Evolutionary conservation across 2,888 invertebrate genomes (phyloP), one percentile per base, ranked within the genome.

Genomic region (Lacanobia oleracea): DNA sequence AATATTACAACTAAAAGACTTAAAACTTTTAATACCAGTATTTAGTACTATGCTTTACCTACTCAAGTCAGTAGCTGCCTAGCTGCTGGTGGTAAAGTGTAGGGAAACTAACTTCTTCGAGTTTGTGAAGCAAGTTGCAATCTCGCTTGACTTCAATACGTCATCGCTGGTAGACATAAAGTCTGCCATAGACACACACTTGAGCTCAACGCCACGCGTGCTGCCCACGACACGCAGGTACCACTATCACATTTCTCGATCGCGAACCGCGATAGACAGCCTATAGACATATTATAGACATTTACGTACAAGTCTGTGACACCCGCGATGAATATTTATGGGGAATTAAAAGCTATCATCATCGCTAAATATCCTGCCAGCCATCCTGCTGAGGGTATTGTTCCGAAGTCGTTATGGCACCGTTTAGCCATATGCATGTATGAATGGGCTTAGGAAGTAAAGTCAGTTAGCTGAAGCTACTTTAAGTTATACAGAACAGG

Each of bases 241-340:
- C n/a, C 21, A 37, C 53, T 61, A 60, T 40, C 53, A 40, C n/a
- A 54, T 33, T 54, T 57, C 18, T 27, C 40, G 16, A 59, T 60
- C 66, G 45, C 59, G 59, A 75, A 59, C 54, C 59, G 45, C 59
- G 62, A 75, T 48, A 77, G 63, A 61, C 65, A 40, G n/a, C n/a
- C 51, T 57, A 60, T 67, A 66, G 54, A 66, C 62, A n/a, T n/a
- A n/a, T n/a, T n/a, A n/a, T n/a, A n/a, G n/a, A n/a, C n/a, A n/a
- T 50, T 57, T 62, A 75, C 27, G 78, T 45, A 14, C 65, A 21
- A 53, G 65, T 54, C 18, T 43, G 7, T 1, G 37, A 21, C n/a
- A 12, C 57, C 8, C 18, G 45, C 68, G 1, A 48, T 81, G 78
- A 70, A 80, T 79, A 81, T n/a, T 66, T 45, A 79, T 79, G 43